Evolutionary conservation across 2,888 invertebrate genomes (phyloP).

Genomic region (Eueremaeus valkanovi): DNA sequence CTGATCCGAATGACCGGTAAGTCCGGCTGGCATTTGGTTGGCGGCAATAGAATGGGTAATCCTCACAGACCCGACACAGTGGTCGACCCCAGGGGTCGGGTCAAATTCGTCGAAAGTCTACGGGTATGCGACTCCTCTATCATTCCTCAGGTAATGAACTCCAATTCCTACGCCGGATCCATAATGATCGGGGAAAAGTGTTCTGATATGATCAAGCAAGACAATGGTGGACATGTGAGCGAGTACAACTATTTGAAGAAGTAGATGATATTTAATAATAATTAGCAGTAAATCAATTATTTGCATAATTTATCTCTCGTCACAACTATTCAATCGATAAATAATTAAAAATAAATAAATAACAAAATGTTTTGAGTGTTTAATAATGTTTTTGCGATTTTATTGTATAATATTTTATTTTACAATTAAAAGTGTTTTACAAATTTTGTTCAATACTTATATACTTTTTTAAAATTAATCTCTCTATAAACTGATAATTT

Average conservation of each 20-base stretch:
- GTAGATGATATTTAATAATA: neutral
- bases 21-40: neutral
- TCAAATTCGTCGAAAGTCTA: neutral
- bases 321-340: no score
- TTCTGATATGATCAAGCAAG: constrained; percentile 9
- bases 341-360: no score
- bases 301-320: no score
- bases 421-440: no score
- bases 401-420: no score
- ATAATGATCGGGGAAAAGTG: constrained; percentile 26
- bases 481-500: no score
- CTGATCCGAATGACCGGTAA: neutral
- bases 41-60: neutral
- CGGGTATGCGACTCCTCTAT: constrained; percentile 3
- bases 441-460: no score
- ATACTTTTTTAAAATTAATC: no score
- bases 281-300: neutral
- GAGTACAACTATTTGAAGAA: neutral
- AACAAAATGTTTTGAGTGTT: no score
- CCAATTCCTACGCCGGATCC: neutral
- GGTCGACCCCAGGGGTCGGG: neutral
- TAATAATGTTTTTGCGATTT: no score
- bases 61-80: constrained; percentile 3
- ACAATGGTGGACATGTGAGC: neutral
- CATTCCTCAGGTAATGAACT: neutral